Conservation (phyloP, 2,888 invertebrate species). For the Aphelenchoides bicaudatus region DNA sequence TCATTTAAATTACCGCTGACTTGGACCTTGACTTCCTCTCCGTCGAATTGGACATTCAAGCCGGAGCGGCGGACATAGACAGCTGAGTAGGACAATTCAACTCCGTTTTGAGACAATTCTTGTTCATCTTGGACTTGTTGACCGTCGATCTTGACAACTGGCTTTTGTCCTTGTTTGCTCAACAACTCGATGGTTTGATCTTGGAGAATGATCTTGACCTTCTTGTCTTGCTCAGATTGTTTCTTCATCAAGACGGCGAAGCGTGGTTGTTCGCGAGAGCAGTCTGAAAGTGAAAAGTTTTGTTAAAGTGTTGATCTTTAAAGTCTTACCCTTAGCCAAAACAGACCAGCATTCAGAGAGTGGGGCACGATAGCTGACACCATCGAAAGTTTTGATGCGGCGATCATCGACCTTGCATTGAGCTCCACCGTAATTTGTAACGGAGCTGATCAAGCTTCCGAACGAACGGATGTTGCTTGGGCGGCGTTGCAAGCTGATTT, state of each 20-base stretch:
- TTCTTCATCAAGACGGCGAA: slow-evolving; percentile 60
- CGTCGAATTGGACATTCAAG: slow-evolving; percentile 50
- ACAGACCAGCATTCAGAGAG: slow-evolving; percentile 59
- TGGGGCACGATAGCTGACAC: slow-evolving; percentile 45
- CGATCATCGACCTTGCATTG: slow-evolving; percentile 24
- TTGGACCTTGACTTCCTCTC: slow-evolving; percentile 41
- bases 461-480: slow-evolving; percentile 21
- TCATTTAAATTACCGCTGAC: slow-evolving; percentile 40
- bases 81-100: slow-evolving; percentile 20
- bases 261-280: slow-evolving; percentile 36
- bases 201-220: slow-evolving; percentile 33
- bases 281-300: not conserved
- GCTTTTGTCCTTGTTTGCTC: slow-evolving; percentile 3
- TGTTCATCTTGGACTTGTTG: slow-evolving; percentile 35
- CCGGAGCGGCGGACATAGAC: slow-evolving; percentile 37
- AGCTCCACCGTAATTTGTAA: slow-evolving; percentile 6
- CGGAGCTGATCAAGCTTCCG: slow-evolving; percentile 3
- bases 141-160: slow-evolving; percentile 40
- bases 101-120: slow-evolving; percentile 24
- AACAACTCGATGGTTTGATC: slow-evolving; percentile 30
- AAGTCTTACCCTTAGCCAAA: slow-evolving; percentile 61
- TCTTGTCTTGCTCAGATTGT: slow-evolving; percentile 18
- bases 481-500: slow-evolving; percentile 20
- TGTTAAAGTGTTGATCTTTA: too few relatives aligned
- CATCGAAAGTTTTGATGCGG: slow-evolving; percentile 42